Evolutionary conservation across 2,797 vertebrate genomes (phyloP), one percentile per base, ranked within the genome.

Genomic region (Melanotaenia trifasciata): DNA sequence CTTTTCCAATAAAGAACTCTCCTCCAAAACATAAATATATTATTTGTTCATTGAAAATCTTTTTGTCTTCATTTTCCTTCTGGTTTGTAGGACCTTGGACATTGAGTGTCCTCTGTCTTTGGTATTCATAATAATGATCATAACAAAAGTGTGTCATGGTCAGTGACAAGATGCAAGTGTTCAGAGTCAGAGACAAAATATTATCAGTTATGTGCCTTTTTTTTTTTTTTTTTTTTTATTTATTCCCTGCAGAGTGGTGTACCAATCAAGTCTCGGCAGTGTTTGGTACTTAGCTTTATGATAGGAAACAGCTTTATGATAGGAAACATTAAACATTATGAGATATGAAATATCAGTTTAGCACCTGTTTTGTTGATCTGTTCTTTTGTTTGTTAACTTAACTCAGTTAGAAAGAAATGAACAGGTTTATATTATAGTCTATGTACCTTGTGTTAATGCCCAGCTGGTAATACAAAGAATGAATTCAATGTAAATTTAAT

Each of bases 361-460:
- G 50, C 56, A 8, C 13, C 28, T 0, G 20, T 36, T 56, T 51
- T 50, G 61, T 38, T 61, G 26, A 33, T 3, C 24, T 62, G 36
- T 1, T 12, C 74, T 38, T 26, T 78, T 72, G 59, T 57, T 81
- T 45, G 84, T 87, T 90, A 75, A 81, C 85, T 87, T 90, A 75
- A 81, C 85, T 81, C 35, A 77, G 79, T 88, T 80, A 81, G 87
- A 84, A 78, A 88, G 84, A 86, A 73, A 90, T 89, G 74, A 66
- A 75, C 63, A 47, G 22, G 65, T 32, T 89, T 77, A 50, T 78
- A 79, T 86, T 88, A 80, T 87, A 78, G 65, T 64, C 73, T 56
- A 38, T 72, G 47, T 58, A 43, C 38, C 69, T 65, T 81, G 61
- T 70, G 45, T 80, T 76, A 64, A 70, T 78, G 66, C 64, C 64